Base-by-base conservation (phyloP, 2,888 invertebrate species). In the Cenopis cana region DNA sequence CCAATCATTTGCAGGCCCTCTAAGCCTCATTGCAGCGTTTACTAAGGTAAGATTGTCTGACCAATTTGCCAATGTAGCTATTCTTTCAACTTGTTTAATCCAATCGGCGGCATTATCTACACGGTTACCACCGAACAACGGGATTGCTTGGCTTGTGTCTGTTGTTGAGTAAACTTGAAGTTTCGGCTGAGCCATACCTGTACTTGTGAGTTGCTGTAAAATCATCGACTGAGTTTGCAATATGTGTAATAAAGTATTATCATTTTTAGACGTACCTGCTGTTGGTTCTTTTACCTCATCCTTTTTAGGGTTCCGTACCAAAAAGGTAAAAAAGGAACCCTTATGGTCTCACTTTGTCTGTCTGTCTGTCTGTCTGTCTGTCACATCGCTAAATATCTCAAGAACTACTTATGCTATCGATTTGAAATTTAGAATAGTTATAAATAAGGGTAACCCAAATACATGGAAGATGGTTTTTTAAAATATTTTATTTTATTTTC, bases 11-110 rank as follows among this genome's bases (percentile, higher is more conserved):
- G 46, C 66, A 33, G 55, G 66, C 11, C 56, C 46, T 9, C 55
- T 56, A 14, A 66, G 29, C 46, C 66, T 66, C 55, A 55, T 66
- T 29, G 66, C 20, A 18, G 66, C 66, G 29, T 66, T 66, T 8
- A 66, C 56, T 14, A 66, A 12, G 14, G 55, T 55, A n/a, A 66
- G 41, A 29, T 46, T 66, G 6, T 66, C 56, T 17, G 66, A 46
- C 66, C 66, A 66, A 18, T 46, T 66, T 12, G 66, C 66, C 18
- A 66, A 38, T 1, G n/a, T 18, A 29, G 24, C 55, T 18, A 66
- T 56, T 24, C 66, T 41, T 46, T 66, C 56, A 0, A 56, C 46
- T 11, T 56, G 55, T 17, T 46, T 41, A 20, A 66, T 11, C 56
- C 66, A 66, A 4, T 56, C 46, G 6, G 8, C 6, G 0, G 56